A percentile compares a stretch with the other conserved stretches of the same genome.
Conservation (phyloP, 2,113 vertebrate species). For the Pedionomus torquatus region DNA sequence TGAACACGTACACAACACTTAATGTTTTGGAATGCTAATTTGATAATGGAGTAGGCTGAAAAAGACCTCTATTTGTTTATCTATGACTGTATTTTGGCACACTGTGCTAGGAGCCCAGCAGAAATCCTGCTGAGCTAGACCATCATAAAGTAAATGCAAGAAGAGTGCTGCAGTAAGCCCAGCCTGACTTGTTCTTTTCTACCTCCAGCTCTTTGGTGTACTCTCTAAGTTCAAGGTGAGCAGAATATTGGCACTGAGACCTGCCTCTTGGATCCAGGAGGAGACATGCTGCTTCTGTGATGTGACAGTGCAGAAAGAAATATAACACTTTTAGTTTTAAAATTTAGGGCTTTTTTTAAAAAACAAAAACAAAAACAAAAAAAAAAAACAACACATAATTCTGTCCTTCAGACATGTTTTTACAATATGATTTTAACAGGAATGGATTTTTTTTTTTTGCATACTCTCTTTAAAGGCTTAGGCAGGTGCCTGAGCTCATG, state of each 20-base stretch:
- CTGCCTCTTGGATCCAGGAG: neutral
- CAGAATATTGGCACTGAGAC: neutral
- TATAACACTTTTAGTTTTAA: neutral
- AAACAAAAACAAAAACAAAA: no score
- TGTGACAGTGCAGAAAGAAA: neutral
- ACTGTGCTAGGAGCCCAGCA: neutral
- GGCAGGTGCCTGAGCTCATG: neutral
- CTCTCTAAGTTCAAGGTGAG: neutral
- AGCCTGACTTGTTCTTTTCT: neutral
- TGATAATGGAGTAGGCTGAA: neutral
- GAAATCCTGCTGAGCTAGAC: neutral
- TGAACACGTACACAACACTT: neutral
- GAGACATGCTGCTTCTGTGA: neutral
- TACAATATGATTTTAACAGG: neutral
- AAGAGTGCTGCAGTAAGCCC: neutral
- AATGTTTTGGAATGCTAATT: neutral
- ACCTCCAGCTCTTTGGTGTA: neutral
- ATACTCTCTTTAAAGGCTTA: neutral
- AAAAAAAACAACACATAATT: neutral
- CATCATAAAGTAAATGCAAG: neutral
- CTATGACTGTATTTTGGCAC: neutral
- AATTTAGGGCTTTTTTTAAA: neutral
- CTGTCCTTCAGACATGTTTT: neutral
- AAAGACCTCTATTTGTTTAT: neutral
- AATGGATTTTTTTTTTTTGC: neutral